These are phyloP conservation scores for Pangasius krempfi DNA, from an alignment of 2,797 vertebrate species.

Conservation along the genomic window DNA sequence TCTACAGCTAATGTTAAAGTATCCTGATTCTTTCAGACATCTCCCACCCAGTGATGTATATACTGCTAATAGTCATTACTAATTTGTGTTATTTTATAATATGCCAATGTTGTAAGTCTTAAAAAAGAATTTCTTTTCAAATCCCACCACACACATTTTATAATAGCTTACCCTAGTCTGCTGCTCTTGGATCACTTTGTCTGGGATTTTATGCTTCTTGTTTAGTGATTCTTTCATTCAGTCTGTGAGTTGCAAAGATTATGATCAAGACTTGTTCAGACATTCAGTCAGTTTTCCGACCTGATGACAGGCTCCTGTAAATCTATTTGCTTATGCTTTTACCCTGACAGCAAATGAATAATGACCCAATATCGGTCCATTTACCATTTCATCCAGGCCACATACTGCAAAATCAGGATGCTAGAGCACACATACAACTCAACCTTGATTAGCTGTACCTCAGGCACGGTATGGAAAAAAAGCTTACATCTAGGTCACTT, in stretches of 20 bases:
- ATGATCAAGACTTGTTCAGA: not conserved
- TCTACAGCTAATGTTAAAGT: not conserved
- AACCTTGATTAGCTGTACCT: not conserved
- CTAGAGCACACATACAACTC: not conserved
- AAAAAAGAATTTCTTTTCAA: not conserved
- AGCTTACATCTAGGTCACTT: not conserved
- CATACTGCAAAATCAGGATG: slow-evolving; percentile 1
- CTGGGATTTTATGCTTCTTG: not conserved
- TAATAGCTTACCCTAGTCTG: not conserved
- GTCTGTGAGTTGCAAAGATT: not conserved
- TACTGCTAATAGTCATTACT: not conserved
- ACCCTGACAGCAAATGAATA: not conserved
- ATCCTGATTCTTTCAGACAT: not conserved
- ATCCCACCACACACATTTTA: not conserved
- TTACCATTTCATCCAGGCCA: not conserved
- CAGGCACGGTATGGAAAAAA: not conserved
- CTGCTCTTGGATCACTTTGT: not conserved
- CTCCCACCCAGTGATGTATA: not conserved
- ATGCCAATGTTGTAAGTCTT: not conserved
- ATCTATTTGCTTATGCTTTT: slow-evolving; percentile 7
- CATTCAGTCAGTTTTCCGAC: not conserved
- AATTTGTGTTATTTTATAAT: not conserved
- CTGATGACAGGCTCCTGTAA: not conserved
- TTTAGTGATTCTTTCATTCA: not conserved
- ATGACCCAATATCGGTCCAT: not conserved